Evolutionary conservation across 2,888 invertebrate species (phyloP).

Genomic region (Metopia argyrocephala): DNA sequence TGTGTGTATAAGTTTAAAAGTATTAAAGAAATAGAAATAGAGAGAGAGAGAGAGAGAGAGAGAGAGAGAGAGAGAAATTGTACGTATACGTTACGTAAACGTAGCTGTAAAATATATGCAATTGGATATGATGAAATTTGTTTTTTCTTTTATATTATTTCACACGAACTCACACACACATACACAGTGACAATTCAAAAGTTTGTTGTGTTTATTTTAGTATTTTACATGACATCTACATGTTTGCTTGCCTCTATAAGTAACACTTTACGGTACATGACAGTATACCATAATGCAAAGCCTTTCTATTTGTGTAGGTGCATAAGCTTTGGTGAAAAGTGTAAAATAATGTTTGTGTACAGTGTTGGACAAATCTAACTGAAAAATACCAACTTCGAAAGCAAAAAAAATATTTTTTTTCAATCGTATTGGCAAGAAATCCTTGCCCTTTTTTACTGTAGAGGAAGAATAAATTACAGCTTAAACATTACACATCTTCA

Average conservation of each 20-base stretch:
- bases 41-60: background rate
- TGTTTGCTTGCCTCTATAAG: background rate
- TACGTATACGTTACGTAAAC: background rate
- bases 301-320: too few relatives aligned
- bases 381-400: too few relatives aligned
- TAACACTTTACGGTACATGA: background rate
- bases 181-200: conserved; percentile 5
- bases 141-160: conserved; percentile 33
- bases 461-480: too few relatives aligned
- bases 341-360: too few relatives aligned
- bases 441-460: too few relatives aligned
- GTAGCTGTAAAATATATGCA: background rate
- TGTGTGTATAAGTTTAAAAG: conserved; percentile 5
- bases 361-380: too few relatives aligned
- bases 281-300: too few relatives aligned
- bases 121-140: too few relatives aligned
- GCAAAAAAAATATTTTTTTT: too few relatives aligned
- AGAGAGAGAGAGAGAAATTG: background rate
- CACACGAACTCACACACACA: background rate
- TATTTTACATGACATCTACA: conserved; percentile 33
- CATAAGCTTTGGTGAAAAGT: too few relatives aligned
- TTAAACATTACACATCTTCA: too few relatives aligned
- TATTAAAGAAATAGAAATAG: background rate
- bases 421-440: too few relatives aligned
- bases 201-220: conserved; percentile 22